Conservation (phyloP, 2,888 invertebrate species). For the Piscicola geometra region DNA sequence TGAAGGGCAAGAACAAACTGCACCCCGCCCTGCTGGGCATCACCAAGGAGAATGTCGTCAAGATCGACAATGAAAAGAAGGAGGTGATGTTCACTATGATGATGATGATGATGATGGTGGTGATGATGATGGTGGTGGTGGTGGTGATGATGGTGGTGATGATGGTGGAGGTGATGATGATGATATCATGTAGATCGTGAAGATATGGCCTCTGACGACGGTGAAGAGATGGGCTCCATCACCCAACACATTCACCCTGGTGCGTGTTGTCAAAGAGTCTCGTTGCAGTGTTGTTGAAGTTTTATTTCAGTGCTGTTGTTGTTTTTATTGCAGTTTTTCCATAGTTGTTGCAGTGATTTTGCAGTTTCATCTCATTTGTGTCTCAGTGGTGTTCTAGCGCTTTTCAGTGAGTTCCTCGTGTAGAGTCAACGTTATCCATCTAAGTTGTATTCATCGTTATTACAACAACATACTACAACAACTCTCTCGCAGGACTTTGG, state of each 20-base stretch:
- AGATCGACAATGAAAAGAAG: constrained; percentile 94
- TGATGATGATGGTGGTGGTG: background rate
- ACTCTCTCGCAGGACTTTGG: constrained; percentile 81
- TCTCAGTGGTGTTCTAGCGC: no score
- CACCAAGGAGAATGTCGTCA: constrained; percentile 95
- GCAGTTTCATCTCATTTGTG: no score
- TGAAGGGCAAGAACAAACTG: constrained; percentile 96
- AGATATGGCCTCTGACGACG: constrained; percentile 95
- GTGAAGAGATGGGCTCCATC: constrained; percentile 97
- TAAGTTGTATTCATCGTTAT: no score
- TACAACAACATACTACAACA: no score
- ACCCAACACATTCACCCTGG: constrained; percentile 92
- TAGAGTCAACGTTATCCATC: background rate
- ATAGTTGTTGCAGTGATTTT: no score
- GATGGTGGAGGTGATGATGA: background rate
- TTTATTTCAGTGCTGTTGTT: no score
- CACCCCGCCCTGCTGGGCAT: constrained; percentile 94
- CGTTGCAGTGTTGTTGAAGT: background rate
- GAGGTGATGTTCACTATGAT: constrained; percentile 63
- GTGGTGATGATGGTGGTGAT: background rate
- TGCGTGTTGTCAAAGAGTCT: constrained; percentile 44
- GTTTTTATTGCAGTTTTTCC: background rate
- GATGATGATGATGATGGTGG: no score
- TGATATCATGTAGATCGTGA: constrained; percentile 60
- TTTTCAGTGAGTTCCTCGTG: no score